phyloP scores from a whole-genome alignment of 1,140 invertebrate species.

The Bombus sylvicola region DNA sequence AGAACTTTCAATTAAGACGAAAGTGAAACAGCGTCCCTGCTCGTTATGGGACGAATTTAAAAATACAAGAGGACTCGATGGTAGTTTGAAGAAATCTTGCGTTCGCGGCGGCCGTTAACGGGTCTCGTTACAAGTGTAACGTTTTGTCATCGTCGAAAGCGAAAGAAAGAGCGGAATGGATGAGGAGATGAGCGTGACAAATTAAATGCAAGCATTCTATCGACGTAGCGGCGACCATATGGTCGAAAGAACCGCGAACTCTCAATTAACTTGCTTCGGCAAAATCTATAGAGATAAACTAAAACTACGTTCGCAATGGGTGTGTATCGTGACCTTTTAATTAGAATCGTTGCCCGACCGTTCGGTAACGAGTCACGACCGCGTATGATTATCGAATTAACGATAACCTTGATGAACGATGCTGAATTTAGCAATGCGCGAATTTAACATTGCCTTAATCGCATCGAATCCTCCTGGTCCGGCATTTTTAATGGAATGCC shows the following conservation, averaged over 20 bases:
- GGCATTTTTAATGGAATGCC: neutral
- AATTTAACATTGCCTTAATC: conserved; percentile 9
- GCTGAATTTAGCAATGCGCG: conserved; percentile 25
- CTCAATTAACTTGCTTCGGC: neutral
- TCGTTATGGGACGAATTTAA: neutral
- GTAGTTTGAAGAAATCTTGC: neutral
- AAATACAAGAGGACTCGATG: neutral
- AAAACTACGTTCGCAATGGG: neutral
- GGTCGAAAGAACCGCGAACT: neutral
- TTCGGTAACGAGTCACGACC: conserved; percentile 24
- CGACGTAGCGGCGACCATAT: neutral
- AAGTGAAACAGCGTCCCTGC: neutral
- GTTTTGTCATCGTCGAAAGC: conserved; percentile 18
- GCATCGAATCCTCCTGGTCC: neutral
- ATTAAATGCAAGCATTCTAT: conserved; percentile 14
- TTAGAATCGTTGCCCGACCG: neutral
- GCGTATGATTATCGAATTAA: conserved; percentile 31
- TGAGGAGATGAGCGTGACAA: neutral
- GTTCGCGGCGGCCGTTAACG: conserved; percentile 33
- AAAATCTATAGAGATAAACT: neutral
- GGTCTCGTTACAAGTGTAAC: conserved; percentile 45
- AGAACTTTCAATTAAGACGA: neutral
- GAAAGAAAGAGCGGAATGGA: neutral
- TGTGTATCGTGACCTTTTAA: conserved; percentile 28
- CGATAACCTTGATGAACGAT: conserved; percentile 27